These are phyloP conservation scores for Triplophysa yarkandensis DNA, from an alignment of 2,797 vertebrate genomes.

Conservation along the genomic window DNA sequence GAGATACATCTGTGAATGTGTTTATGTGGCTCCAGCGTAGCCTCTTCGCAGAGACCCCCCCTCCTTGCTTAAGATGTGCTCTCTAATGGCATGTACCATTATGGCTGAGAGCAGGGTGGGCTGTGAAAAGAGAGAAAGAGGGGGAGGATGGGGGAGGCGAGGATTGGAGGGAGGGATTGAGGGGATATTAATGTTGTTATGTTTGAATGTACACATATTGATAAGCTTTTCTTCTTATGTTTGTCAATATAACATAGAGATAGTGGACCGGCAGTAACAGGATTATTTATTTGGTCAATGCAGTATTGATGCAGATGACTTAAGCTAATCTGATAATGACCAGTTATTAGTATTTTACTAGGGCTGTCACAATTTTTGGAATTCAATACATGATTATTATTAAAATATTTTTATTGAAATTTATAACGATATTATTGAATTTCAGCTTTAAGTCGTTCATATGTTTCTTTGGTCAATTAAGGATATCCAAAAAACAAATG, in stretches of 20 bases:
- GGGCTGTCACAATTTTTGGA: too few relatives aligned
- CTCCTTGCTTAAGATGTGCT: conserved; percentile 69
- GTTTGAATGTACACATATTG: conserved; percentile 8
- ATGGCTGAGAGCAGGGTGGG: conserved; percentile 79
- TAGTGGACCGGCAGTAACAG: neutral
- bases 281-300: neutral
- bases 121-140: conserved; percentile 67
- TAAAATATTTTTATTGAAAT: too few relatives aligned
- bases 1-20: conserved; percentile 80
- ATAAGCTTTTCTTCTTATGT: neutral
- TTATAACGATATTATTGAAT: too few relatives aligned
- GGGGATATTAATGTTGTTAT: conserved; percentile 24
- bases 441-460: too few relatives aligned
- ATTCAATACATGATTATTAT: too few relatives aligned
- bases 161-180: conserved; percentile 11
- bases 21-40: conserved; percentile 82
- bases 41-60: conserved; percentile 78
- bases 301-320: neutral
- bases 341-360: neutral
- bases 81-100: conserved; percentile 89
- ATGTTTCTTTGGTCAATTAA: too few relatives aligned
- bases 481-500: too few relatives aligned
- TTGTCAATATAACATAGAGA: conserved; percentile 8
- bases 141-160: conserved; percentile 27
- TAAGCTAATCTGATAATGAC: neutral